Conservation (phyloP, 2,888 invertebrate species). For the Drosophila cracens region DNA sequence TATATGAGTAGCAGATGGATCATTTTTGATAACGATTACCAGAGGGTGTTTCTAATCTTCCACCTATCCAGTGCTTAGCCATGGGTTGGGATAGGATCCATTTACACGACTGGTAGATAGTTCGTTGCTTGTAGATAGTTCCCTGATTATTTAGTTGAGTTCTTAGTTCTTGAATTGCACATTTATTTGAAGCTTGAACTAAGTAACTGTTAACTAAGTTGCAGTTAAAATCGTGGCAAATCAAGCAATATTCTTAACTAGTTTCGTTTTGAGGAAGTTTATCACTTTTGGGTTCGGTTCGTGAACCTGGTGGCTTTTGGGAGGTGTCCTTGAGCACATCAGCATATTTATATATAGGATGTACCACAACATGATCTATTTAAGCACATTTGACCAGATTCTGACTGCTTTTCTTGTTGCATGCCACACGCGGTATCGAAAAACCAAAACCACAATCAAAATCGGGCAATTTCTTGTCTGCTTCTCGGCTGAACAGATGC, state of each 20-base stretch:
- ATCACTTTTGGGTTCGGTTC: not conserved
- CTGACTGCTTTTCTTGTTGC: slow-evolving; percentile 14
- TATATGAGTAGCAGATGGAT: not conserved
- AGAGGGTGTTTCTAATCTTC: not conserved
- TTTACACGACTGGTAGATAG: not conserved
- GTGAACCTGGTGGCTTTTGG: no score
- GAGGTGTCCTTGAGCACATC: no score
- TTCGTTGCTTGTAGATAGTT: not conserved
- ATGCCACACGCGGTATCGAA: slow-evolving; percentile 10
- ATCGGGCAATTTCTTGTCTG: slow-evolving; percentile 32
- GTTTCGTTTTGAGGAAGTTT: not conserved
- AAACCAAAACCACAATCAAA: slow-evolving; percentile 30
- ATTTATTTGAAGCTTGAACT: not conserved
- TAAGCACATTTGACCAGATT: not conserved
- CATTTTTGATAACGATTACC: not conserved
- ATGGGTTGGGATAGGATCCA: not conserved
- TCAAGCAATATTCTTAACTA: not conserved
- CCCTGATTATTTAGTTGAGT: not conserved
- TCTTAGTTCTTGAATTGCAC: not conserved
- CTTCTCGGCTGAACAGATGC: slow-evolving; percentile 31
- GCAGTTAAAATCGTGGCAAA: not conserved
- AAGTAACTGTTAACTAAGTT: not conserved
- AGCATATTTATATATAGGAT: no score
- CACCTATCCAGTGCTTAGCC: not conserved
- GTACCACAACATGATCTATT: not conserved